Percentiles rank a stretch among this genome's conserved stretches.
These are phyloP conservation scores for Drosophila villosipedis DNA, from an alignment of 2,888 invertebrate genomes.

Conservation along the genomic window DNA sequence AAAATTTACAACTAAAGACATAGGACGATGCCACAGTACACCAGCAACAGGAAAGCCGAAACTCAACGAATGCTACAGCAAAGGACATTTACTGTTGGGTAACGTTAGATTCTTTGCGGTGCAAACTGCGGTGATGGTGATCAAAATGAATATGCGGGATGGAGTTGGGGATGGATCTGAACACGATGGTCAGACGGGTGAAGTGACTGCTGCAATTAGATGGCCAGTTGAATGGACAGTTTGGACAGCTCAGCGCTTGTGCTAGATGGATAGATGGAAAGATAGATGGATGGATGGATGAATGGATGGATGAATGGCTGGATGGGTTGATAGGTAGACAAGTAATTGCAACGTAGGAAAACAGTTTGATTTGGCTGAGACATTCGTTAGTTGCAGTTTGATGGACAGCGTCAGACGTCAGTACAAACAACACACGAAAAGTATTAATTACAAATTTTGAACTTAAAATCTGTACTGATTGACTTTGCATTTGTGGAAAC, in stretches of 20 bases:
- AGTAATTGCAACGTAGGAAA: conserved; percentile 57
- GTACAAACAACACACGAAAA: not conserved
- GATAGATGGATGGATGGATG: conserved; percentile 10
- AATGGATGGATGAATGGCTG: conserved; percentile 36
- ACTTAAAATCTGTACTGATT: conserved; percentile 5
- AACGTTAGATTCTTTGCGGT: conserved; percentile 8
- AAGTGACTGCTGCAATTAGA: conserved; percentile 64
- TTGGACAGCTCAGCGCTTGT: conserved; percentile 57
- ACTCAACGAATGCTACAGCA: conserved; percentile 28
- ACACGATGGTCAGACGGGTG: conserved; percentile 29
- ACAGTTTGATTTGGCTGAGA: conserved; percentile 42
- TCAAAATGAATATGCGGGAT: not conserved
- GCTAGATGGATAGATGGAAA: conserved; percentile 44
- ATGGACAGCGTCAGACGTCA: conserved; percentile 29
- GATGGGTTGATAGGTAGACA: conserved; percentile 57
- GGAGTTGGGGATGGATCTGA: conserved; percentile 7
- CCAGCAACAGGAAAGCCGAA: conserved; percentile 13
- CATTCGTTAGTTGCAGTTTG: conserved; percentile 29
- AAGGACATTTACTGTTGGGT: conserved; percentile 49
- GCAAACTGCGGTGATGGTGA: conserved; percentile 1
- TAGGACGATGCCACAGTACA: conserved; percentile 8
- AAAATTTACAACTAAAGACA: conserved; percentile 65
- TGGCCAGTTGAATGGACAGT: conserved; percentile 60
- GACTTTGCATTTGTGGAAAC: not conserved
- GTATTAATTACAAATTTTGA: not conserved